Evolutionary conservation across 2,888 invertebrate genomes (phyloP), one percentile per base, ranked within the genome.

Genomic region (Leuctra nigra): DNA sequence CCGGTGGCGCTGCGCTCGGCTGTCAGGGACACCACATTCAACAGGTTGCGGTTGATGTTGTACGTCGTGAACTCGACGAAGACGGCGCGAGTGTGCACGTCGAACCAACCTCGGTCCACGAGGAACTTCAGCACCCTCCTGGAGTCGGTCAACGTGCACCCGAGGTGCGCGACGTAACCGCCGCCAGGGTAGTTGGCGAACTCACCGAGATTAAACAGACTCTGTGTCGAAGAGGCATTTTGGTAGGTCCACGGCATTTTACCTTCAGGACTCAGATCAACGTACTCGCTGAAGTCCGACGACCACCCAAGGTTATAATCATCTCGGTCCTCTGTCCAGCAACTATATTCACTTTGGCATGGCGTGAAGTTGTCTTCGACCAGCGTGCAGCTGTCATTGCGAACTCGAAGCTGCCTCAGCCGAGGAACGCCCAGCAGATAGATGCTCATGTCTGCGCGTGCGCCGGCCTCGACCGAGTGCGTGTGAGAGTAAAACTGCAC

Each of bases 51-150:
- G 39, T 61, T 59, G 13, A 50, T 54, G 24, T 58, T 60, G 38
- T 58, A 60, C 9, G 50, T 35, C 18, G 58, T 52, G 54, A 58
- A 60, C 41, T 60, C 60, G 11, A 60, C 20, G 48, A 56, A 48
- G 1, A 60, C 29, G 4, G 50, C 55, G 23, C 53, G 47, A 2
- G 58, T 60, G 4, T 20, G 52, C 4, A 44, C 14, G 41, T 60
- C 58, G 13, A 60, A 29, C 60, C 60, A 60, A n/a, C 46, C 44
- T 24, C 36, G 7, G n/a, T 38, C 23, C 24, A 36, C 16, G 3
- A 60, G 14, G 46, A 56, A 59, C 9, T 60, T 20, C 20, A 60
- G 20, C 1, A 58, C 54, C 6, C 44, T 16, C 20, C 53, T 41
- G 1, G 61, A 61, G 35, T 60, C 56, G 18, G 55, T 41, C 7